Conservation (phyloP, 2,888 invertebrate genomes). For the Synanthedon vespiformis region DNA sequence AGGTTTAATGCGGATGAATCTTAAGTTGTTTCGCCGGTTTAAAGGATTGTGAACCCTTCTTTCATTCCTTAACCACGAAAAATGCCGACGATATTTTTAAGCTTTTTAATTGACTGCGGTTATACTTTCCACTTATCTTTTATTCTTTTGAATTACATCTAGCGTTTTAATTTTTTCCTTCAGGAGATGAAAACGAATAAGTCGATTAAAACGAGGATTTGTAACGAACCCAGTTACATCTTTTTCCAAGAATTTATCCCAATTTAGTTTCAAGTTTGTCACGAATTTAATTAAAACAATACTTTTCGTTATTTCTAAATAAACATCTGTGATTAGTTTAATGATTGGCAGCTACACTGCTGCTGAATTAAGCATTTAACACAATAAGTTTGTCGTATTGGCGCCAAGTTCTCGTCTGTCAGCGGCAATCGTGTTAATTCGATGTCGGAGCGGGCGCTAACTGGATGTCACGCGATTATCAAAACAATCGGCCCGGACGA, state of each 20-base stretch:
- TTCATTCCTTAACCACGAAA: conserved; percentile 30
- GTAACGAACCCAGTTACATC: conserved; percentile 14
- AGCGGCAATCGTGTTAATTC: conserved; percentile 25
- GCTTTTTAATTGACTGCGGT: conserved; percentile 53
- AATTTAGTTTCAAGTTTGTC: too few species aligned
- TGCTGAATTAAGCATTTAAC: too few species aligned
- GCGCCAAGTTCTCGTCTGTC: conserved; percentile 3
- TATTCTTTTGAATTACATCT: conserved; percentile 40
- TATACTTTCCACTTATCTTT: conserved; percentile 29
- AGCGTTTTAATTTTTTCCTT: conserved; percentile 30
- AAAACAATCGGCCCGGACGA: conserved; percentile 28
- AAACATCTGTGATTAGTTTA: too few species aligned
- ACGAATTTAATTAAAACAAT: too few species aligned
- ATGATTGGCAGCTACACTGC: too few species aligned
- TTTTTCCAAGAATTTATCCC: not conserved
- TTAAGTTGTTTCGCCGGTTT: conserved; percentile 59
- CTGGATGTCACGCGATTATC: conserved; percentile 36
- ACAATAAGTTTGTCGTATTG: not conserved
- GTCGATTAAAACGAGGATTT: conserved; percentile 37
- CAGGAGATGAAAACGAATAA: conserved; percentile 38
- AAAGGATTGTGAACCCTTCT: conserved; percentile 55
- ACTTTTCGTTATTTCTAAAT: too few species aligned
- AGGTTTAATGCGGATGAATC: conserved; percentile 50
- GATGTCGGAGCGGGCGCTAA: conserved; percentile 15
- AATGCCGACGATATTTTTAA: conserved; percentile 57